Base-by-base conservation (phyloP, 2,888 invertebrate species). In the Teinopalpus imperialis region DNA sequence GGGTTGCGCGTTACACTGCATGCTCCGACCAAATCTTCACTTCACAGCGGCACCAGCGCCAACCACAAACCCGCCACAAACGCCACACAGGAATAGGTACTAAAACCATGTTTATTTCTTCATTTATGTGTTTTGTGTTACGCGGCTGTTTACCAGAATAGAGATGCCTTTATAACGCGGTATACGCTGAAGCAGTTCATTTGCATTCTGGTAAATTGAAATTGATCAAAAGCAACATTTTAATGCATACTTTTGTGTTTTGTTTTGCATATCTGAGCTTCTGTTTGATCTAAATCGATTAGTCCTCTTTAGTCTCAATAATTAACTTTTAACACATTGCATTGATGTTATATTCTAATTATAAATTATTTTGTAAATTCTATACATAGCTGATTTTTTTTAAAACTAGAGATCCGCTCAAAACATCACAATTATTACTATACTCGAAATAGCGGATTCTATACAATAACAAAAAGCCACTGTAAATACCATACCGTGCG, bases 1-100 rank as follows among this genome's bases (percentile, higher is more conserved):
- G 94, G 94, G 92, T 94, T 94, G 92, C 94, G 94, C 92, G 93
- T 94, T 92, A 94, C 94, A 92, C 94, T 94, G 93, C 94, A 94
- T 94, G 95, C 94, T 92, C 94, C 94, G 91, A 90, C 90, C 90
- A 86, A 86, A 87, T 78, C 87, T 78, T 66, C 87, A 82, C 86
- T 77, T 74, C 82, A 82, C 89, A 82, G 88, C 88, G 88, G 87
- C 89, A 78, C 87, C 87, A 81, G 86, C 82, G 87, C 81, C 81
- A 85, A 81, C 85, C 83, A 86, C 85, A 86, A 82, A 79, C 75
- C 89, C 74, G 80, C 87, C 80, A 79, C 86, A 82, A 85, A 86
- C 87, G 81, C 74, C 86, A 85, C 89, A 73, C 87, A 89, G 72
- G 79, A 89, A 88, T 89, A 89, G 89, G 89, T 89, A 90, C 87